Evolutionary conservation across 1,140 invertebrate genomes (phyloP).

Genomic region (Bathynomus jamesi): DNA sequence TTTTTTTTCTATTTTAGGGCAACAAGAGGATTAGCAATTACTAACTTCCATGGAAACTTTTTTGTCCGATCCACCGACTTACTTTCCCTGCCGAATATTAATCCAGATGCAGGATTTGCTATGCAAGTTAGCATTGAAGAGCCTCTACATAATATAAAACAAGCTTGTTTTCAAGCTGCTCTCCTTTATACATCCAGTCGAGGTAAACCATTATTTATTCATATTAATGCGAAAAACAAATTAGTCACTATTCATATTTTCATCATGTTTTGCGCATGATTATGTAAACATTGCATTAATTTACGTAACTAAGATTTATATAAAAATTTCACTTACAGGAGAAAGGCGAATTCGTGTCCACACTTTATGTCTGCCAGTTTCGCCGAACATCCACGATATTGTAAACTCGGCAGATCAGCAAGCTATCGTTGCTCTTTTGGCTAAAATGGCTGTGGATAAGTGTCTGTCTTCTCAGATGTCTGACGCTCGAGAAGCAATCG

Average conservation of each 20-base stretch:
- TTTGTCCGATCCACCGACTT: conserved; percentile 97
- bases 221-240: too few relatives aligned
- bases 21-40: conserved; percentile 74
- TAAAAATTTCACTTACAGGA: conserved; percentile 52
- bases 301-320: too few relatives aligned
- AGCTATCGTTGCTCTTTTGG: conserved; percentile 80
- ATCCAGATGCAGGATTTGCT: conserved; percentile 94
- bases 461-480: conserved; percentile 72
- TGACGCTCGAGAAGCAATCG: conserved; percentile 91
- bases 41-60: conserved; percentile 99
- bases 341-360: conserved; percentile 96
- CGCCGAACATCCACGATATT: conserved; percentile 72
- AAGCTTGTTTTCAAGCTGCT: conserved; percentile 95
- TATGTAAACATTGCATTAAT: too few relatives aligned
- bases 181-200: conserved; percentile 95
- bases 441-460: conserved; percentile 96
- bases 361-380: conserved; percentile 87
- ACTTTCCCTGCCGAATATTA: conserved; percentile 91
- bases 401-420: conserved; percentile 90
- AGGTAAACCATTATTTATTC: conserved; percentile 56
- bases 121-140: conserved; percentile 97
- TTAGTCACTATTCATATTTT: too few relatives aligned
- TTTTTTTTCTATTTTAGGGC: conserved; percentile 16
- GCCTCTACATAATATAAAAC: conserved; percentile 71
- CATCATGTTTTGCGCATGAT: too few relatives aligned